These are phyloP conservation scores for Chrosomus eos DNA, from an alignment of 2,797 vertebrate genomes.

Conservation along the genomic window DNA sequence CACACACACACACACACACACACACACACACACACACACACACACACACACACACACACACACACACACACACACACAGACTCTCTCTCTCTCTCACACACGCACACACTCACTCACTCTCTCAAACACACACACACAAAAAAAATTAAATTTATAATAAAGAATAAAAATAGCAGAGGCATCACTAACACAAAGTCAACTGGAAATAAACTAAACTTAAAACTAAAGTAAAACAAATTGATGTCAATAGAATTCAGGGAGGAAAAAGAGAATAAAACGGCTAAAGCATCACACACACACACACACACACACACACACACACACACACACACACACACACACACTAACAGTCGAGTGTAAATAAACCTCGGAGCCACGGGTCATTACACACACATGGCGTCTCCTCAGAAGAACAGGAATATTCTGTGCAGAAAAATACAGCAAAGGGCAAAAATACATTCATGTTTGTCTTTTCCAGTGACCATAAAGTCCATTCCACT, in stretches of 20 bases:
- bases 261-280: not conserved
- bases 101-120: too few relatives aligned
- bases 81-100: too few relatives aligned
- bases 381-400: not conserved
- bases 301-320: too few relatives aligned
- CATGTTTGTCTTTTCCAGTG: conserved; percentile 10
- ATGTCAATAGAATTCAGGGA: not conserved
- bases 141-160: too few relatives aligned
- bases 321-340: too few relatives aligned
- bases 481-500: not conserved
- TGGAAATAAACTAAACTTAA: too few relatives aligned
- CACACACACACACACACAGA: too few relatives aligned
- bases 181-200: not conserved
- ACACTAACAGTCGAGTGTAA: too few relatives aligned
- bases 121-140: fast-evolving
- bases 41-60: too few relatives aligned
- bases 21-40: too few relatives aligned
- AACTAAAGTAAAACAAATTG: not conserved
- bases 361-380: not conserved
- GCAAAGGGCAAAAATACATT: not conserved
- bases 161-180: not conserved
- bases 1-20: fast-evolving
- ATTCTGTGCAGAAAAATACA: not conserved
- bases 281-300: too few relatives aligned
- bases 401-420: not conserved